Evolutionary conservation across 37 sponge, comb jelly and placozoan species (phyloP).

Genomic region (Chondrilla cf. caribensis): DNA sequence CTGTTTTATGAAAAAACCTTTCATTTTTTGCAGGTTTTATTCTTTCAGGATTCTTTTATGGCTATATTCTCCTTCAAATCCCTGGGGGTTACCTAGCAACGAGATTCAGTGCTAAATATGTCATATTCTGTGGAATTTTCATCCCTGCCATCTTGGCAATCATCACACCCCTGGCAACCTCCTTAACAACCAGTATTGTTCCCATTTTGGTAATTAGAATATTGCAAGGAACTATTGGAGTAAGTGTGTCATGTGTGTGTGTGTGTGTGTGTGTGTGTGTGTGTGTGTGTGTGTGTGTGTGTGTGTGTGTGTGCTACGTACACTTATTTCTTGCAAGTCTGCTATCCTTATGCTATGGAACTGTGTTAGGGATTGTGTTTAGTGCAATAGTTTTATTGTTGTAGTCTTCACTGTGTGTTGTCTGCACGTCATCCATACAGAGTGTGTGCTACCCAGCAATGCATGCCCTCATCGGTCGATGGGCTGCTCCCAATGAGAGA

Average conservation of each 20-base stretch:
- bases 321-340: too few species aligned
- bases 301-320: too few species aligned
- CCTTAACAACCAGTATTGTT: constrained; percentile 52
- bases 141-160: constrained; percentile 81
- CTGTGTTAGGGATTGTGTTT: too few species aligned
- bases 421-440: constrained; percentile 52
- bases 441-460: constrained; percentile 93
- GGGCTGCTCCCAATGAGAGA: constrained; percentile 90
- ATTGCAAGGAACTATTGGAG: constrained; percentile 88
- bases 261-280: too few species aligned
- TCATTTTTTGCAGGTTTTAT: constrained; percentile 75
- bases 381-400: too few species aligned
- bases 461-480: constrained; percentile 81
- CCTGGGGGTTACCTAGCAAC: constrained; percentile 86
- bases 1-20: too few species aligned
- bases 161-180: constrained; percentile 69
- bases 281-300: too few species aligned
- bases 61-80: constrained; percentile 87
- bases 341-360: too few species aligned
- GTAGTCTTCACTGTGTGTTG: too few species aligned
- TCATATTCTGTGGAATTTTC: constrained; percentile 73
- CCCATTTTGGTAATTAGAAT: constrained; percentile 72
- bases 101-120: constrained; percentile 72
- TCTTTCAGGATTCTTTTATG: constrained; percentile 83
- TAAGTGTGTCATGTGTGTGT: too few species aligned